Conservation (phyloP, 2,113 vertebrate species). For the Amazona guildingii region DNA sequence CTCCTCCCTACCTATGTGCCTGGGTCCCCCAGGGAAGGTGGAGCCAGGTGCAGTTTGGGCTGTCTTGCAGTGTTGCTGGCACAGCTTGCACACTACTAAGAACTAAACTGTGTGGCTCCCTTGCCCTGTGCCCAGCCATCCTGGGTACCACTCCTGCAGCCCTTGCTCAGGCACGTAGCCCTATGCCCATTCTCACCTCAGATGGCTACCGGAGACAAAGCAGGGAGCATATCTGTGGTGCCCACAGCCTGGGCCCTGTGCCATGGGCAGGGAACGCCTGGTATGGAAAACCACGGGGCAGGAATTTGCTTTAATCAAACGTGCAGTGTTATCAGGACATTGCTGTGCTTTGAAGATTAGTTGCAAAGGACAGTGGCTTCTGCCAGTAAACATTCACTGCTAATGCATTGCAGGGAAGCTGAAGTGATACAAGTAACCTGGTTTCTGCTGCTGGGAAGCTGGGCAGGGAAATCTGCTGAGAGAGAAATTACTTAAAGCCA, state of each 20-base stretch:
- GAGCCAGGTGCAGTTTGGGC: neutral
- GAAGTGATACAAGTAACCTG: neutral
- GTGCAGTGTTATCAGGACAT: rapidly evolving
- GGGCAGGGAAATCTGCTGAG: neutral
- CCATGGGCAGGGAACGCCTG: neutral
- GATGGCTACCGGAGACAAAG: neutral
- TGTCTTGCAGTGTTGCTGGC: neutral
- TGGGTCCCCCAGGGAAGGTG: neutral
- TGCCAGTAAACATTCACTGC: neutral
- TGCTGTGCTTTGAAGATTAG: neutral
- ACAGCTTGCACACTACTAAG: neutral
- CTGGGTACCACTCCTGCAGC: neutral
- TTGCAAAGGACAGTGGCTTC: neutral
- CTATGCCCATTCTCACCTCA: rapidly evolving
- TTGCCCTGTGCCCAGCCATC: neutral
- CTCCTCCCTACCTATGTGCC: neutral
- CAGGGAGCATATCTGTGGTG: neutral
- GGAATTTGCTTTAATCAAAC: neutral
- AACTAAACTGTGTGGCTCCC: neutral
- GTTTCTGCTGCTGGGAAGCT: neutral
- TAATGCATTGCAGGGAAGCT: neutral
- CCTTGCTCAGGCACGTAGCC: neutral
- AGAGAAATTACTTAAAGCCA: neutral
- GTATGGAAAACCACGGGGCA: rapidly evolving
- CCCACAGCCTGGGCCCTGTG: neutral